Evolutionary conservation across 2,888 invertebrate genomes (phyloP).

Genomic region (Zonitis immaculata): DNA sequence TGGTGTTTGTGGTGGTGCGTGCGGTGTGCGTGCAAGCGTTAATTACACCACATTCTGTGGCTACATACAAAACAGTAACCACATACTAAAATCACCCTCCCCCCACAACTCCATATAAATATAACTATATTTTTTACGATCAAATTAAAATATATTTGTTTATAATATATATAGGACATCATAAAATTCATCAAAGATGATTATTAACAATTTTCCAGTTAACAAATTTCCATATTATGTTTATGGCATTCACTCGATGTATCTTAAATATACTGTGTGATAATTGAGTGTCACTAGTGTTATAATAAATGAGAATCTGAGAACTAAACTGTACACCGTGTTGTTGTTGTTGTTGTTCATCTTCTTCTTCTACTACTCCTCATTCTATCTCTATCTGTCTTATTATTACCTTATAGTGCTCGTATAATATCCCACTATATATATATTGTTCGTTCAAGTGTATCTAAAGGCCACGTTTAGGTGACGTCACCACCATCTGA

Average conservation of each 20-base stretch:
- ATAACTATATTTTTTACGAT: too few relatives aligned
- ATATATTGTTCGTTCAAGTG: conserved; percentile 11
- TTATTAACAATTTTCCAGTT: not conserved
- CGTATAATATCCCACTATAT: not conserved
- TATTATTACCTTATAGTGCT: not conserved
- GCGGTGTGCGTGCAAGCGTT: conserved; percentile 43
- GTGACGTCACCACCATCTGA: conserved; percentile 41
- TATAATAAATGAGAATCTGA: conserved; percentile 40
- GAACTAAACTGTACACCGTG: conserved; percentile 6
- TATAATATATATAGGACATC: too few relatives aligned
- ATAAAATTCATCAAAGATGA: too few relatives aligned
- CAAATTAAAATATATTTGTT: too few relatives aligned
- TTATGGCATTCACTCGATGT: conserved; percentile 27
- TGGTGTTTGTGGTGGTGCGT: conserved; percentile 42
- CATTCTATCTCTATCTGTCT: too few relatives aligned
- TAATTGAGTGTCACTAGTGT: conserved; percentile 42
- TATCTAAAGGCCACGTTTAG: conserved; percentile 20
- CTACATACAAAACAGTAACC: conserved; percentile 32
- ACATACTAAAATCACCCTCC: conserved; percentile 3
- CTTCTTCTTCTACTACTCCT: not conserved
- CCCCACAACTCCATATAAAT: too few relatives aligned
- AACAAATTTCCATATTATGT: conserved; percentile 20
- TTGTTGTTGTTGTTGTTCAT: not conserved
- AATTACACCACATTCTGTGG: conserved; percentile 41
- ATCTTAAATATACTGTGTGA: conserved; percentile 34